phyloP scores from a whole-genome alignment of 53 echinoderm and acorn worm genomes.

The Paracentrotus lividus region DNA sequence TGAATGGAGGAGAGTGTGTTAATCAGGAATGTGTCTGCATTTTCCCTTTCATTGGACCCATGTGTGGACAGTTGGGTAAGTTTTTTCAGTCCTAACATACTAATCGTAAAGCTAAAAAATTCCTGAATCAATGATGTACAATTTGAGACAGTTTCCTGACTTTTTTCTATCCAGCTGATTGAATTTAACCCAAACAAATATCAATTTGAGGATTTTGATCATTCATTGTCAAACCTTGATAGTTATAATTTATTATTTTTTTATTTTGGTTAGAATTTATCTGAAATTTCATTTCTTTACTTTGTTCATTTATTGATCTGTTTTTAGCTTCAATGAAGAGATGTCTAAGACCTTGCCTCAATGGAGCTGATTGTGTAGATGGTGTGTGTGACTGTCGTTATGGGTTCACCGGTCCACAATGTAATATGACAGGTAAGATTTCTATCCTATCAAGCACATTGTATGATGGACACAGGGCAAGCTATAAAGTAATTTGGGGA shows the following conservation, averaged over 20 bases:
- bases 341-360: conserved; percentile 66
- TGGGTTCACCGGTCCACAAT: conserved; percentile 77
- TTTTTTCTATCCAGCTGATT: no score
- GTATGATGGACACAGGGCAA: no score
- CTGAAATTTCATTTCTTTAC: no score
- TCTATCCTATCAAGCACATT: no score
- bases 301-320: background rate
- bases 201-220: no score
- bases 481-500: no score
- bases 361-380: conserved; percentile 78
- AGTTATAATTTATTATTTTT: no score
- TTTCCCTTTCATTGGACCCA: conserved; percentile 71
- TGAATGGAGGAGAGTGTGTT: conserved; percentile 84
- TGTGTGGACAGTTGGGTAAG: conserved; percentile 73
- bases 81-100: background rate
- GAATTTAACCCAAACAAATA: no score
- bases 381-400: conserved; percentile 76
- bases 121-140: background rate
- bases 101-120: background rate
- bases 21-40: conserved; percentile 78
- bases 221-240: no score
- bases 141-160: no score
- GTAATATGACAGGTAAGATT: conserved; percentile 69
- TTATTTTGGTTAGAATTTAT: no score
- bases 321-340: conserved; percentile 28